Evolutionary conservation across 2,113 vertebrate genomes (phyloP).

Genomic region (Lagopus leucura): DNA sequence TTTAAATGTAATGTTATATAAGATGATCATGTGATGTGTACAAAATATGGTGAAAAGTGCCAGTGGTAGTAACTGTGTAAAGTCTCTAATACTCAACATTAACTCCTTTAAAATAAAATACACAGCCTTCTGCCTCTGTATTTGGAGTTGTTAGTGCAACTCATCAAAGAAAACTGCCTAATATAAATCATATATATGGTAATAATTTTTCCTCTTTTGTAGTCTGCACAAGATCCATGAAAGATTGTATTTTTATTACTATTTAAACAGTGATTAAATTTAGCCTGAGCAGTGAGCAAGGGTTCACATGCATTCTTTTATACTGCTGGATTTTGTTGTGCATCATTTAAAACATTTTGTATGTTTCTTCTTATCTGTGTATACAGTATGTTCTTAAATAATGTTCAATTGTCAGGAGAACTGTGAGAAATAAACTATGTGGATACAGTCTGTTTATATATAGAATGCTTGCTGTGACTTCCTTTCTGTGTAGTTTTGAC

Average conservation of each 20-base stretch:
- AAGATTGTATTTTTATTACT: conserved; percentile 99
- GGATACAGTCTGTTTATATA: conserved; percentile 94
- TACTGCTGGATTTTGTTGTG: conserved; percentile 97
- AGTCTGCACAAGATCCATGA: conserved; percentile 92
- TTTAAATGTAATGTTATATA: conserved; percentile 93
- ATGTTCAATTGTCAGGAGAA: conserved; percentile 98
- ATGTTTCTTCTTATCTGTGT: conserved; percentile 97
- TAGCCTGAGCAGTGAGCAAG: conserved; percentile 86
- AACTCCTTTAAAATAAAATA: conserved; percentile 82
- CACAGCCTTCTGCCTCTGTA: conserved; percentile 85
- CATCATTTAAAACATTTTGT: conserved; percentile 98
- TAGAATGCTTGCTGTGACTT: conserved; percentile 80
- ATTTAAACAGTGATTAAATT: conserved; percentile 95
- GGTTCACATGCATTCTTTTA: conserved; percentile 93
- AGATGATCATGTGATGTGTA: conserved; percentile 96
- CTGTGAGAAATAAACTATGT: conserved; percentile 99
- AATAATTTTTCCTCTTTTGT: conserved; percentile 90
- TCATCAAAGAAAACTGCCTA: conserved; percentile 86
- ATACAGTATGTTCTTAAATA: conserved; percentile 99
- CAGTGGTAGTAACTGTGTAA: conserved; percentile 97
- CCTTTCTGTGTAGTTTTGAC: conserved; percentile 74
- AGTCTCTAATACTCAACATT: conserved; percentile 86
- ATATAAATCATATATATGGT: conserved; percentile 87
- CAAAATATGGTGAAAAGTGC: conserved; percentile 96
- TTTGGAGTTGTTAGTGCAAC: conserved; percentile 82